Evolutionary conservation across 2,797 vertebrate species (phyloP), one percentile per base, ranked within the genome.

Genomic region (Labeo calbasu): DNA sequence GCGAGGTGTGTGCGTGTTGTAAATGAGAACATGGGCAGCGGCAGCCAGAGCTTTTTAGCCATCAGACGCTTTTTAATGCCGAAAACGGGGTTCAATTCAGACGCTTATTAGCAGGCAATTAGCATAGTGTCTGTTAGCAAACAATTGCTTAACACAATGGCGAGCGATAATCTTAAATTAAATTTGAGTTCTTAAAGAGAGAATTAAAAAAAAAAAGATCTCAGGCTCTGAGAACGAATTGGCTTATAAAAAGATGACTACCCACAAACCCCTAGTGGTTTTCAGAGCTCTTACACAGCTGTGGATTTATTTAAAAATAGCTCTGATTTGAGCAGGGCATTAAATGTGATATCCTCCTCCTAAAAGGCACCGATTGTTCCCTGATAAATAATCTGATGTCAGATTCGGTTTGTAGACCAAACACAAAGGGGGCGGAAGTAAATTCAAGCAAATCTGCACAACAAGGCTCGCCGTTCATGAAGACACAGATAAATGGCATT

Each of bases 11-110:
- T 57, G 48, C 15, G 17, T 4, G 43, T 12, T 59, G 63, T 57
- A 77, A 83, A 83, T 69, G 82, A 83, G 81, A 83, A 77, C 72
- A 83, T 1, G 19, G 25, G 28, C 51, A 48, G 43, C n/a, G 10
- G 28, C 23, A 15, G 55, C 10, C 70, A 43, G 9, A 40, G 70
- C 25, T 61, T 73, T 46, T 72, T 21, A 50, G 48, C 50, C 11
- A 61, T 83, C 71, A 12, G 17, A n/a, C 17, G 11, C n/a, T 0
- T 15, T 80, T 17, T 57, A 55, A 68, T 3, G 17, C 19, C 4
- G 17, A 66, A 25, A 25, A 36, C n/a, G 6, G 25, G 19, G 10
- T 57, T 55, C 11, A 32, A 25, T n/a, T 21, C 51, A 9, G 5
- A 66, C 57, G 36, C 50, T 61, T 48, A 50, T 78, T 78, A 77